phyloP scores from a whole-genome alignment of 2,888 invertebrate genomes.

The Schizaphis graminum region DNA sequence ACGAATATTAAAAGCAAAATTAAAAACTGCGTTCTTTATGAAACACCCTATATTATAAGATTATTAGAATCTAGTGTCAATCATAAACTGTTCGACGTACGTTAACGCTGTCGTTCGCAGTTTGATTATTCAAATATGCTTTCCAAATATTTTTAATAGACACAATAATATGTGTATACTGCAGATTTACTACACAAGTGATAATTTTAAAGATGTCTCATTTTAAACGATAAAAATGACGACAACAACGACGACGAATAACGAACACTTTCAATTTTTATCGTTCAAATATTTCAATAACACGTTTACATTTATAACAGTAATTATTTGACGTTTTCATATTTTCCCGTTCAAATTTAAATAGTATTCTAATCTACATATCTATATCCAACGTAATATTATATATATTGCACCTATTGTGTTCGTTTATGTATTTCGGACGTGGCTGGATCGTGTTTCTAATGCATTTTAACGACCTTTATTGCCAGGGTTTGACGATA shows the following conservation, averaged over 20 bases:
- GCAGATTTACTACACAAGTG: neutral
- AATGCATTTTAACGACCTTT: neutral
- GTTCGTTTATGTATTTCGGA: neutral
- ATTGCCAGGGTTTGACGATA: neutral
- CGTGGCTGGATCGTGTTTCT: neutral
- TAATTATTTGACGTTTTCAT: neutral
- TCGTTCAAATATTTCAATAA: neutral
- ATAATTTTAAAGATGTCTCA: neutral
- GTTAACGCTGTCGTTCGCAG: neutral
- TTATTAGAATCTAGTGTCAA: neutral
- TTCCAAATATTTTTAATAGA: neutral
- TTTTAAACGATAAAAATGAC: neutral
- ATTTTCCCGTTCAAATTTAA: neutral
- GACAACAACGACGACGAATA: neutral
- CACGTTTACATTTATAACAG: neutral
- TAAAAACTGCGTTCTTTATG: too few relatives aligned
- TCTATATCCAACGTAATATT: neutral
- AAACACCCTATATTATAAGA: neutral
- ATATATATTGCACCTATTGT: neutral
- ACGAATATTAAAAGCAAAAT: too few relatives aligned
- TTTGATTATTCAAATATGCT: neutral
- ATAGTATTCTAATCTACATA: neutral
- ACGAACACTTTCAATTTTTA: neutral
- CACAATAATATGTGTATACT: neutral
- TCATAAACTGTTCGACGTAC: neutral